Evolutionary conservation across 2,888 invertebrate species (phyloP), one percentile per base, ranked within the genome.

Genomic region (Tenthredo scrophulariae): DNA sequence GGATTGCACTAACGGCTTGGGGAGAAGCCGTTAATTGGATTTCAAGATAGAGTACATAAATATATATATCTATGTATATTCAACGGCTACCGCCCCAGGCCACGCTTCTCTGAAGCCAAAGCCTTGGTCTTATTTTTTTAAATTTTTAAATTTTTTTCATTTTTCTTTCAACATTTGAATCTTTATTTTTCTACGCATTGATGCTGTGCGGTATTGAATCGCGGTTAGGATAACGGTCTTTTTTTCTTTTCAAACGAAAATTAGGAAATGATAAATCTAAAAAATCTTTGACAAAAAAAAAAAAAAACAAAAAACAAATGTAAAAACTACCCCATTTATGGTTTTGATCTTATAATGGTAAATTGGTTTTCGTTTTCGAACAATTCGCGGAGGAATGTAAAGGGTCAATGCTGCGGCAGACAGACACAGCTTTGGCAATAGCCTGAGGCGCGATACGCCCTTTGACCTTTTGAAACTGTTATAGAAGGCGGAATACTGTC

Each of bases 21-120:
- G 80, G 58, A 40, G 50, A 80, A 80, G 37, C 62, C 80, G 80
- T 80, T 80, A 80, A 80, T 80, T 80, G 80, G 80, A 80, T 80
- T 80, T 80, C 50, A 40, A 62, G 62, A 33, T 58, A 58, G 13
- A 54, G 29, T 29, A 43, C 29, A 65, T 37, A n/a, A n/a, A n/a
- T n/a, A 33, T 33, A 33, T 65, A 29, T 22, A 33, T 37, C 18
- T 70, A 70, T 72, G 9, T 43, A 70, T 37, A 33, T 74, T 74
- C 22, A 74, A 26, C 72, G 40, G 37, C 22, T 74, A n/a, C 29
- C 72, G 22, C 43, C 43, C 22, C 43, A 18, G 29, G 72, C 43
- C 13, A 22, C 22, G 72, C 26, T 74, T 43, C 22, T 74, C 40
- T 43, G 10, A 74, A 43, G n/a, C 43, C 40, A 18, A 65, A 26